phyloP scores from a whole-genome alignment of 2,113 vertebrate genomes.

The Dinomys branickii region DNA sequence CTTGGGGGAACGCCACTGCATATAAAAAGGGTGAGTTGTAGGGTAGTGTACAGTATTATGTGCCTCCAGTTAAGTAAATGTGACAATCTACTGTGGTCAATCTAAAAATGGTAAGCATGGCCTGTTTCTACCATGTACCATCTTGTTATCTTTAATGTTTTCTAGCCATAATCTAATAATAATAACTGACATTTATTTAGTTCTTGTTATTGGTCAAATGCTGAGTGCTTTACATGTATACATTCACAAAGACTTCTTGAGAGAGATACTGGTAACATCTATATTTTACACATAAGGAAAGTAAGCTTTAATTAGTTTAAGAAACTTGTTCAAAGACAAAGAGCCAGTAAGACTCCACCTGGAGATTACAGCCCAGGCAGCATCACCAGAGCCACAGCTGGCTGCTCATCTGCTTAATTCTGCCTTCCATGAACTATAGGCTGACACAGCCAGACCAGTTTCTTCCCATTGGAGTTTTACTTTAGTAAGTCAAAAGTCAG shows the following conservation, averaged over 20 bases:
- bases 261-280: background rate
- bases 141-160: background rate
- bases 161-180: conserved; percentile 38
- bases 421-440: background rate
- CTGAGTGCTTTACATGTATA: background rate
- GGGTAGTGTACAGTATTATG: background rate
- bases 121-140: background rate
- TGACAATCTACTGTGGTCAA: conserved; percentile 31
- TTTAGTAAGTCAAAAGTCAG: conserved; percentile 25
- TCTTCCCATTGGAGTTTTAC: conserved; percentile 5
- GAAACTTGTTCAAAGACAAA: background rate
- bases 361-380: background rate
- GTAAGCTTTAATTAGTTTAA: background rate
- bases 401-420: background rate
- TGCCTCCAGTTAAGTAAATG: conserved; percentile 28
- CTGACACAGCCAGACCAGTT: background rate
- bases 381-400: background rate
- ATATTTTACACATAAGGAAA: conserved; percentile 37
- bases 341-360: background rate
- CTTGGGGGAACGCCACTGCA: conserved; percentile 16
- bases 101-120: conserved; percentile 48
- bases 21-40: conserved; percentile 14
- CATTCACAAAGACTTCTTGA: background rate
- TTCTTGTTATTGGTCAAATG: background rate
- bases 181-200: conserved; percentile 27